phyloP scores from a whole-genome alignment of 2,888 invertebrate species.

The Sarcophaga carnaria region DNA sequence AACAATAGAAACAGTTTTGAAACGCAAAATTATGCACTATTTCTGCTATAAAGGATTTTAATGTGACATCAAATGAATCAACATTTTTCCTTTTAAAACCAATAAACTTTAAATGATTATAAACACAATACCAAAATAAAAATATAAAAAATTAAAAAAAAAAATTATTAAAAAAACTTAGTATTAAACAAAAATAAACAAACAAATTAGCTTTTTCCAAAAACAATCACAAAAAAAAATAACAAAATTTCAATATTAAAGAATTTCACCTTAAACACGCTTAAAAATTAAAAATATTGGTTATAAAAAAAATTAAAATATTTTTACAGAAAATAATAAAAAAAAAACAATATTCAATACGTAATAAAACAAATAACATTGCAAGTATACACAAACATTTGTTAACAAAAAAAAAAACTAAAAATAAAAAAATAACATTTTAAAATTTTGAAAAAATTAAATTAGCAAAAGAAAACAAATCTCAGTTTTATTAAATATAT shows the following conservation, averaged over 20 bases:
- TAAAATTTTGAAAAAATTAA: slow-evolving; percentile 21
- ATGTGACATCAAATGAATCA: background rate
- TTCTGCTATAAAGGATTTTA: background rate
- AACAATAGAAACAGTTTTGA: too few relatives aligned
- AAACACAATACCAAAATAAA: slow-evolving; percentile 14
- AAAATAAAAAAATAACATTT: background rate
- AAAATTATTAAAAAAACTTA: slow-evolving; percentile 4
- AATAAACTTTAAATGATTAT: too few relatives aligned
- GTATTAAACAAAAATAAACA: slow-evolving; percentile 12
- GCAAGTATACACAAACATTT: too few relatives aligned
- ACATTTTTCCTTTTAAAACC: background rate
- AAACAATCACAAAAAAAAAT: slow-evolving; percentile 60
- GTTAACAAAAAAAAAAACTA: background rate
- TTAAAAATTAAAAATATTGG: slow-evolving; percentile 41
- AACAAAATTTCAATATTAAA: slow-evolving; percentile 8
- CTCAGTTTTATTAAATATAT: background rate
- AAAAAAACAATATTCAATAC: background rate
- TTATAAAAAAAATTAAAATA: slow-evolving; percentile 21
- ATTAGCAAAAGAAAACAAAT: slow-evolving; percentile 11
- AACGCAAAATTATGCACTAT: too few relatives aligned
- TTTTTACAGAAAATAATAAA: slow-evolving; percentile 1
- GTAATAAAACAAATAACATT: too few relatives aligned
- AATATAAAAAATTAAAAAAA: background rate
- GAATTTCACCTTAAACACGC: slow-evolving; percentile 53
- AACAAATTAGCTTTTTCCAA: slow-evolving; percentile 64